Conservation (phyloP, 2,888 invertebrate genomes). For the Lomographa bimaculata region DNA sequence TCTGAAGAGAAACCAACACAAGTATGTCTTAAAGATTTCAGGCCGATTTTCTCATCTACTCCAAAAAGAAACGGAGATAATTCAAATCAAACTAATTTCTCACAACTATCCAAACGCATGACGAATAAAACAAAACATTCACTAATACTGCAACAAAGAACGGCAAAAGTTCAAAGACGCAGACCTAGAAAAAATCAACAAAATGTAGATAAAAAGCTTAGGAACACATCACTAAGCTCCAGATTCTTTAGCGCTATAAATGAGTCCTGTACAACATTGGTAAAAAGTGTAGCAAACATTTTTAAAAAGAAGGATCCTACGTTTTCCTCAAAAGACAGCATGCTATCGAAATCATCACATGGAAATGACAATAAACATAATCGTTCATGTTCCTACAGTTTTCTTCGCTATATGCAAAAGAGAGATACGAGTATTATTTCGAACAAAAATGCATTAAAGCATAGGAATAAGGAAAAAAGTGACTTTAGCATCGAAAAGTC, state of each 20-base stretch:
- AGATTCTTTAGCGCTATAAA: slow-evolving; percentile 62
- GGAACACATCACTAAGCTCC: slow-evolving; percentile 48
- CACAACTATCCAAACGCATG: slow-evolving; percentile 1
- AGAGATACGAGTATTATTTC: slow-evolving; percentile 54
- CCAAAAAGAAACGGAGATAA: slow-evolving; percentile 40
- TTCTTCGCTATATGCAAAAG: slow-evolving; percentile 62
- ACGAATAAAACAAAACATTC: slow-evolving; percentile 6
- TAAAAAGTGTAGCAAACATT: slow-evolving; percentile 62
- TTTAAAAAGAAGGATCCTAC: slow-evolving; percentile 40
- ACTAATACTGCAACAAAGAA: slow-evolving; percentile 13
- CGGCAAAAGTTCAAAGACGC: slow-evolving; percentile 17
- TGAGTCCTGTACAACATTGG: slow-evolving; percentile 61
- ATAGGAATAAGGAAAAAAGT: slow-evolving; percentile 13
- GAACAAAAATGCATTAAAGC: slow-evolving; percentile 23
- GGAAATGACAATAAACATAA: slow-evolving; percentile 16
- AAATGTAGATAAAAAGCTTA: slow-evolving; percentile 32
- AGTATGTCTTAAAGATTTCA: slow-evolving; percentile 39
- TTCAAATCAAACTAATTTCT: slow-evolving; percentile 8
- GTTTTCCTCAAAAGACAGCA: slow-evolving; percentile 4
- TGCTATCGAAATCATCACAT: slow-evolving; percentile 1
- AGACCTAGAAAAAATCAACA: slow-evolving; percentile 15
- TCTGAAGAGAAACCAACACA: slow-evolving; percentile 13
- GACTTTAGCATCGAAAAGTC: slow-evolving; percentile 33
- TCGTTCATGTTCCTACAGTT: slow-evolving; percentile 51
- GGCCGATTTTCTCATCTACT: slow-evolving; percentile 55